A percentile compares a stretch with the other conserved stretches of the same genome.
phyloP scores from a whole-genome alignment of 2,113 vertebrate species.

The Nannobrachium achirus region DNA sequence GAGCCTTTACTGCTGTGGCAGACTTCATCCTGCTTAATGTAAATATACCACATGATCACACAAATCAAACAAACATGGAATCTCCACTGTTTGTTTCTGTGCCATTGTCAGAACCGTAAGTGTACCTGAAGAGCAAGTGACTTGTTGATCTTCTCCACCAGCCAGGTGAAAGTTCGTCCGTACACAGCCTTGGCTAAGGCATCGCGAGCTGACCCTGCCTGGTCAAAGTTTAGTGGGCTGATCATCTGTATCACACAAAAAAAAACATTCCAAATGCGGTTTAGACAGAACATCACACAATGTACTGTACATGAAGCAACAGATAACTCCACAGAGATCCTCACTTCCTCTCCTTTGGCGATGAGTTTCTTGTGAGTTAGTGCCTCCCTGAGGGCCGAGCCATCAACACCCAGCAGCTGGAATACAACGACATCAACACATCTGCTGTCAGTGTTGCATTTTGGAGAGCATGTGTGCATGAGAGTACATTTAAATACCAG shows the following conservation, averaged over 20 bases:
- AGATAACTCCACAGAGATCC: conserved; percentile 25
- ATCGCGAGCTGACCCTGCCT: conserved; percentile 89
- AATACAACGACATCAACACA: conserved; percentile 49
- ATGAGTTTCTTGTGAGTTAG: conserved; percentile 96
- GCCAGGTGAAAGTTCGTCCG: conserved; percentile 92
- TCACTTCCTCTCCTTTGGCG: conserved; percentile 96
- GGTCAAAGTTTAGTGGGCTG: conserved; percentile 92
- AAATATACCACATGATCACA: conserved; percentile 5
- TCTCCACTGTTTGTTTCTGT: neutral
- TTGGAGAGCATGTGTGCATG: conserved; percentile 5
- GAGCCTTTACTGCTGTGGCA: conserved; percentile 86
- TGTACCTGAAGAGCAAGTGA: conserved; percentile 91
- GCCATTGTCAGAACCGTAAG: neutral
- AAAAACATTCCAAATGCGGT: neutral
- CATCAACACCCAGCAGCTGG: conserved; percentile 91
- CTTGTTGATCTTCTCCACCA: conserved; percentile 94
- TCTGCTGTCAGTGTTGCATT: conserved; percentile 30
- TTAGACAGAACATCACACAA: neutral
- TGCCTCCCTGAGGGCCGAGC: conserved; percentile 83
- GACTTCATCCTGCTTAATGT: conserved; percentile 82
- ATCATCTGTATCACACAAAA: conserved; percentile 82
- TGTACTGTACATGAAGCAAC: neutral
- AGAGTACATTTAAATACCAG: conserved; percentile 16
- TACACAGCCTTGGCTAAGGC: conserved; percentile 93
- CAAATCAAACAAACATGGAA: neutral